A percentile compares a stretch with the other conserved stretches of the same genome.
Conservation (phyloP, 2,113 vertebrate genomes). For the Buteo buteo region DNA sequence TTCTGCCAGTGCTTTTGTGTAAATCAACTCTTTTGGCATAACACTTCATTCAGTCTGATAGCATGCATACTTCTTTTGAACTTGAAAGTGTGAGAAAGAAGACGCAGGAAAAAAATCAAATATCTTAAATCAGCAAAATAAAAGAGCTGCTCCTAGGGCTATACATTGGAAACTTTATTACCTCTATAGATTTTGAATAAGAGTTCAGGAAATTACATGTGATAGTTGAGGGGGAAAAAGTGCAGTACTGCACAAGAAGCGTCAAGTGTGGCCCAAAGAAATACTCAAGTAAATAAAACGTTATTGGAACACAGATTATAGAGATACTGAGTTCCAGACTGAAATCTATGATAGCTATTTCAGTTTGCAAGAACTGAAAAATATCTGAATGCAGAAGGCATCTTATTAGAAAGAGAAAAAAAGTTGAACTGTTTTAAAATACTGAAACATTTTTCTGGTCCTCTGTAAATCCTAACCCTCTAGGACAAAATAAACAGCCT, state of each 20-base stretch:
- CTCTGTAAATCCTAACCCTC: not conserved
- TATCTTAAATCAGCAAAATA: slow-evolving; percentile 51
- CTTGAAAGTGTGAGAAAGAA: not conserved
- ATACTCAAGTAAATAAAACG: not conserved
- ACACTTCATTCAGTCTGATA: not conserved
- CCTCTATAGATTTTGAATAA: slow-evolving; percentile 5
- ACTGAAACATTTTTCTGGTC: not conserved
- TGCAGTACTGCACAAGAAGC: not conserved
- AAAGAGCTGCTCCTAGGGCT: slow-evolving; percentile 18
- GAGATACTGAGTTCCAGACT: not conserved
- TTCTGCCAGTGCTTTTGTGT: not conserved
- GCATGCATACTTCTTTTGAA: not conserved
- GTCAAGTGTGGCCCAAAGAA: not conserved
- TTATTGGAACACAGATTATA: not conserved
- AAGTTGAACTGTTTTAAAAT: not conserved
- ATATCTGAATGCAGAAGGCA: not conserved
- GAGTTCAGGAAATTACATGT: slow-evolving; percentile 43
- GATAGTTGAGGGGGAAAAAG: slow-evolving; percentile 12
- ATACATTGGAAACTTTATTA: slow-evolving; percentile 17
- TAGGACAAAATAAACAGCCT: not conserved
- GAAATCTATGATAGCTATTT: not conserved
- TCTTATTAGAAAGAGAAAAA: not conserved
- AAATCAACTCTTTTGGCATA: not conserved
- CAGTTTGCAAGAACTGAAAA: not conserved
- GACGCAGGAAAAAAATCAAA: not conserved